Percentiles rank a stretch among this genome's conserved stretches.
These are phyloP conservation scores for Phrynosoma blainvillii DNA, from an alignment of 2,113 vertebrate genomes.

Conservation along the genomic window DNA sequence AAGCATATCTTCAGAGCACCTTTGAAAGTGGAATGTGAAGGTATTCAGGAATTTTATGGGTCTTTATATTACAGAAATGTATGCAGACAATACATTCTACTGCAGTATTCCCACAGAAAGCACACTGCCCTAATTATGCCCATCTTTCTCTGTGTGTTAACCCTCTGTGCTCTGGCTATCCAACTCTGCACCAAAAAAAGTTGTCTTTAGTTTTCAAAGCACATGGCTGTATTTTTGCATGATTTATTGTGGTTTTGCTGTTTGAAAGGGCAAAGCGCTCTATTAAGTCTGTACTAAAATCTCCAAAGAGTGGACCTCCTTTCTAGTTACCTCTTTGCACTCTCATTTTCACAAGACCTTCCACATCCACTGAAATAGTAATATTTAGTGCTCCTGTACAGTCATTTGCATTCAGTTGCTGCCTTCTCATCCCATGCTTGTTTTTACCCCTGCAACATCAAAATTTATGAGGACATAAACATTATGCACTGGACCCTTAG, in stretches of 20 bases:
- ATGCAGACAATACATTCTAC: background rate
- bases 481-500: background rate
- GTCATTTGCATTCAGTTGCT: background rate
- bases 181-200: background rate
- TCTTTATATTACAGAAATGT: background rate
- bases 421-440: background rate
- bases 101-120: background rate
- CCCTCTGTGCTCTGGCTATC: no score
- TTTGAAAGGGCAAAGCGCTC: background rate
- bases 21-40: no score
- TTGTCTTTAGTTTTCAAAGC: no score
- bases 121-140: background rate
- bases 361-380: background rate
- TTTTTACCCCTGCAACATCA: background rate
- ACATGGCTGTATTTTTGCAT: background rate
- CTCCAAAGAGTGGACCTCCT: background rate
- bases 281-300: background rate
- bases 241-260: background rate
- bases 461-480: background rate
- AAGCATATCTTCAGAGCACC: no score
- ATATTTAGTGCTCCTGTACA: background rate
- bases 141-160: background rate
- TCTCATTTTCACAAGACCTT: background rate
- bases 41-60: no score
- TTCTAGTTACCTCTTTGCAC: background rate